Percentiles rank a stretch among this genome's conserved stretches.
phyloP scores from a whole-genome alignment of 2,113 vertebrate genomes.

The Trematomus loennbergii region DNA sequence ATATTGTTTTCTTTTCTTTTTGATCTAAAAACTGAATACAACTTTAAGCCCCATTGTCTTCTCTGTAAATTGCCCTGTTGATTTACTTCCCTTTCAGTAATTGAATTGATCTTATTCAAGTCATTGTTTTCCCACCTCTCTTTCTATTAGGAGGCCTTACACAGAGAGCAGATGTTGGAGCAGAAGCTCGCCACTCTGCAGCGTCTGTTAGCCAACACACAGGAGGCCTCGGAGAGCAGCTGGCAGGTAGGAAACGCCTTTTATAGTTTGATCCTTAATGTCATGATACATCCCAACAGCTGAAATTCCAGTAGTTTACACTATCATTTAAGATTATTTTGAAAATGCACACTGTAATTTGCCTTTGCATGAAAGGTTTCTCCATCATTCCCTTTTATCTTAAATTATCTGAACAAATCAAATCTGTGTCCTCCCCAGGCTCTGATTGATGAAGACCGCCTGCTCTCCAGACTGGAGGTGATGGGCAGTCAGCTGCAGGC shows the following conservation, averaged over 20 bases:
- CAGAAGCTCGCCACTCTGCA: constrained; percentile 99
- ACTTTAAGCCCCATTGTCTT: not conserved
- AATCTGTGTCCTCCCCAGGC: constrained; percentile 82
- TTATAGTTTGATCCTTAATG: not conserved
- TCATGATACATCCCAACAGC: not conserved
- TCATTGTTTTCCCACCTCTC: not conserved
- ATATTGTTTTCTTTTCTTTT: not conserved
- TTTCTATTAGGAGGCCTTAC: constrained; percentile 93
- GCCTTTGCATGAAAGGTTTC: not conserved
- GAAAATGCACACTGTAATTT: not conserved
- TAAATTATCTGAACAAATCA: not conserved
- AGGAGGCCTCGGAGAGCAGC: constrained; percentile 99
- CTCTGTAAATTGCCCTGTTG: not conserved
- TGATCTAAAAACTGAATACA: not conserved
- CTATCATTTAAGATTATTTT: not conserved
- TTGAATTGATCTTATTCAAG: not conserved
- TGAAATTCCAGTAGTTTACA: not conserved
- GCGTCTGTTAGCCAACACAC: constrained; percentile 93
- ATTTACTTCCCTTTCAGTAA: not conserved
- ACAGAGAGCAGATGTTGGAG: constrained; percentile 99
- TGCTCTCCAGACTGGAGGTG: constrained; percentile 97
- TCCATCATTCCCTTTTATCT: not conserved
- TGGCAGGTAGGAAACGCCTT: constrained; percentile 88
- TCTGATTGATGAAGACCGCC: constrained; percentile 98
- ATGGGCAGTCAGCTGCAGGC: constrained; percentile 98